Evolutionary conservation across 2,797 vertebrate genomes (phyloP).

Genomic region (Malacoraja senta): DNA sequence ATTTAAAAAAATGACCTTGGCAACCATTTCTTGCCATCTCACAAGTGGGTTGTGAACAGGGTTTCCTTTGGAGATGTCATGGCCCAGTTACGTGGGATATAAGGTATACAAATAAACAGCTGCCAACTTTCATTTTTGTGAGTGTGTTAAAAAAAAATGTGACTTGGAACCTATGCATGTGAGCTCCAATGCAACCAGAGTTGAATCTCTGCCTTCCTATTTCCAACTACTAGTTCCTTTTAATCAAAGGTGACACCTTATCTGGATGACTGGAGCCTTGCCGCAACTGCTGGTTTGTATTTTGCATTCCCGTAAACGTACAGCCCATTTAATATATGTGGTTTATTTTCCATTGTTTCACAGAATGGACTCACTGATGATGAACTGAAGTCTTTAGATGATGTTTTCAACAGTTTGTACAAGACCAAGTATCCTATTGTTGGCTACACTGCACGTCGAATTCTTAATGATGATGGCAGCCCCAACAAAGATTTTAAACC

Average conservation of each 20-base stretch:
- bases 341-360: slow-evolving; percentile 35
- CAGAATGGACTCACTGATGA: slow-evolving; percentile 76
- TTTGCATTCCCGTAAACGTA: neutral
- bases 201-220: neutral
- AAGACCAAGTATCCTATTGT: slow-evolving; percentile 90
- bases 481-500: slow-evolving; percentile 81
- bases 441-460: slow-evolving; percentile 78
- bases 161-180: neutral
- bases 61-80: neutral
- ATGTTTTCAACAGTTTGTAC: slow-evolving; percentile 79
- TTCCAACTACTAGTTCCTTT: neutral
- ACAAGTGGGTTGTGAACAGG: neutral
- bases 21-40: neutral
- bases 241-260: neutral
- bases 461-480: slow-evolving; percentile 81
- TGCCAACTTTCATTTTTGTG: neutral
- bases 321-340: neutral
- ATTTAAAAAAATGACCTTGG: neutral
- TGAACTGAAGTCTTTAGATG: slow-evolving; percentile 74
- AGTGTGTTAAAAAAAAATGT: too few species aligned
- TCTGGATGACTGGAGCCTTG: neutral
- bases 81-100: neutral
- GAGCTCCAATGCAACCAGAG: neutral
- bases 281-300: neutral
- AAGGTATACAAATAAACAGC: neutral